phyloP scores from a whole-genome alignment of 2,888 invertebrate genomes.

The Cybosia mesomella region DNA sequence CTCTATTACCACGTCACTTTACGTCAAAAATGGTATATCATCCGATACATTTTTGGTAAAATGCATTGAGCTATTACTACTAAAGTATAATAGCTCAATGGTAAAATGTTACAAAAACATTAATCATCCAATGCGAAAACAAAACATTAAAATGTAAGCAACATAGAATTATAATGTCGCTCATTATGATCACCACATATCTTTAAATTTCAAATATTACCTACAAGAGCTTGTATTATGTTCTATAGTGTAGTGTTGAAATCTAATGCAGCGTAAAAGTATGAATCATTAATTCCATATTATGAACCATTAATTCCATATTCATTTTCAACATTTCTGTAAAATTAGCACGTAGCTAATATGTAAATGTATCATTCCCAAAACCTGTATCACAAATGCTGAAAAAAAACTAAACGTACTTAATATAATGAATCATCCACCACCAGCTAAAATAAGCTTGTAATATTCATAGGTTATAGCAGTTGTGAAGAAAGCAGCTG shows the following conservation, averaged over 20 bases:
- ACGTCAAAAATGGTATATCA: not conserved
- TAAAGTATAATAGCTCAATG: too few relatives aligned
- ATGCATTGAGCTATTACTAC: too few relatives aligned
- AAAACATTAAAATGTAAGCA: not conserved
- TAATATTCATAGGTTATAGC: not conserved
- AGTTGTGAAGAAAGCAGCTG: constrained; percentile 1
- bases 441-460: not conserved
- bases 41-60: not conserved
- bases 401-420: too few relatives aligned
- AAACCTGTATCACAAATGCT: too few relatives aligned
- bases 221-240: too few relatives aligned
- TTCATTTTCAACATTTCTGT: not conserved
- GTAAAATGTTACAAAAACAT: not conserved
- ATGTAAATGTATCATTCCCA: too few relatives aligned
- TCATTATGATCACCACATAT: not conserved
- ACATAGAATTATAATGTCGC: not conserved
- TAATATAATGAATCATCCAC: too few relatives aligned
- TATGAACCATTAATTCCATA: not conserved
- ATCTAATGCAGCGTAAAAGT: too few relatives aligned
- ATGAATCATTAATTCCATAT: too few relatives aligned
- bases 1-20: not conserved
- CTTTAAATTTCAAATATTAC: too few relatives aligned
- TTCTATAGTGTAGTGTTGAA: too few relatives aligned
- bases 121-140: not conserved
- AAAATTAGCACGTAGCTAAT: not conserved